Evolutionary conservation across 92 coral and sea anemone species (phyloP), one percentile per base, ranked within the genome.

Genomic region (Virgularia gustaviana): DNA sequence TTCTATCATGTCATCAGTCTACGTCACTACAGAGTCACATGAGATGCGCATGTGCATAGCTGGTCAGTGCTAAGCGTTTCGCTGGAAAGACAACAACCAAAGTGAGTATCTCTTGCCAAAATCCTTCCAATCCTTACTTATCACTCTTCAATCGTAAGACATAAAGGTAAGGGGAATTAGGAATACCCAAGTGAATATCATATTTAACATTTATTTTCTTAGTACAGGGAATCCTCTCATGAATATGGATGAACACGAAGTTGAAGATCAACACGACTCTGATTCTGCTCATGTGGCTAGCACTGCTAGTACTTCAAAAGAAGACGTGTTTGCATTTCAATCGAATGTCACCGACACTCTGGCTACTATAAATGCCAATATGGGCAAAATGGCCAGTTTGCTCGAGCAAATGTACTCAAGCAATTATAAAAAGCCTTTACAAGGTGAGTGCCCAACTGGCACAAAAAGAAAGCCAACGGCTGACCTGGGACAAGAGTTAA

Each of bases 321-420:
- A n/a, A n/a, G n/a, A n/a, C n/a, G n/a, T n/a, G n/a, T n/a, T n/a
- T n/a, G n/a, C n/a, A n/a, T n/a, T n/a, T 47, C 7, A 25, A 15
- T 15, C 55, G 18, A 72, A 72, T 56, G 30, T 72, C 49, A 31
- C 35, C 33, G 78, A 25, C 37, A 72, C 78, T 0, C 22, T 72
- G 67, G 51, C 58, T 28, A 56, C 53, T n/a, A 72, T 53, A 36
- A 56, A 72, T 65, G 56, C 23, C n/a, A 72, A 72, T 29, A 55
- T 72, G 53, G 78, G 76, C 47, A 42, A 71, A 49, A 70, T 70
- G 76, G 63, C 63, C 76, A 25, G 29, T 31, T 49, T 70, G 33
- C 61, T 70, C 28, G 76, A 38, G 25, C 31, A 71, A 54, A 54
- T 71, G 63, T 70, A 45, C 63, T 2, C 42, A 20, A 42, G 51